These are phyloP conservation scores for Drosophila merina DNA, from an alignment of 2,888 invertebrate species.

Conservation along the genomic window DNA sequence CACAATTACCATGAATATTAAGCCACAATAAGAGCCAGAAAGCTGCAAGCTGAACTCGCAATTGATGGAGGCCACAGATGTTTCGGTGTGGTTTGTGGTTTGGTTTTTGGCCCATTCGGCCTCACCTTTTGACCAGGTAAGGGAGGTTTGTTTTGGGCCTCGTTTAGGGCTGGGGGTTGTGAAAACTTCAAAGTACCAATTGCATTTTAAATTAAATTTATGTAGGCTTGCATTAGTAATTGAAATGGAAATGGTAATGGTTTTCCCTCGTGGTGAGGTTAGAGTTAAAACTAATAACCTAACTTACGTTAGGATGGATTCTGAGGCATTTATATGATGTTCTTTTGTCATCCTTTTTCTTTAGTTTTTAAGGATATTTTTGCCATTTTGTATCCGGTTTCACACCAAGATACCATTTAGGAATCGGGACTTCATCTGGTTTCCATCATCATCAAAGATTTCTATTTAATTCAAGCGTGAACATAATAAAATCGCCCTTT, in stretches of 20 bases:
- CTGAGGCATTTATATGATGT: too few species aligned
- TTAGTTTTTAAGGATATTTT: not conserved
- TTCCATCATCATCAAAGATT: not conserved
- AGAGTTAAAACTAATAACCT: not conserved
- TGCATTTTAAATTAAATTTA: slow-evolving; percentile 77
- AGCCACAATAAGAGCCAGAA: slow-evolving; percentile 57
- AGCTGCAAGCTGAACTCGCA: slow-evolving; percentile 54
- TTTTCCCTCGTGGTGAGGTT: slow-evolving; percentile 1
- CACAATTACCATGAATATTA: slow-evolving; percentile 74
- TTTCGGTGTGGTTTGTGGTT: slow-evolving; percentile 40
- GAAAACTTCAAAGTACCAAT: slow-evolving; percentile 43
- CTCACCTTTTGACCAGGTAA: slow-evolving; percentile 48
- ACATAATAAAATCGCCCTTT: too few species aligned
- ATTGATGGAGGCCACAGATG: slow-evolving; percentile 61
- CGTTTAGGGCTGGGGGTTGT: not conserved
- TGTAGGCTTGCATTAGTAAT: slow-evolving; percentile 58
- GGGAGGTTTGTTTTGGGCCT: slow-evolving; percentile 40
- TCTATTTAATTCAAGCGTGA: not conserved
- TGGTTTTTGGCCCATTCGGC: slow-evolving; percentile 35
- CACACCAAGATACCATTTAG: too few species aligned
- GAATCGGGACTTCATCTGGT: too few species aligned
- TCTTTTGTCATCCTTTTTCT: not conserved
- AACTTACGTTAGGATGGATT: too few species aligned
- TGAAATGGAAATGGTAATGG: slow-evolving; percentile 32
- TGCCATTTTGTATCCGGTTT: not conserved